Evolutionary conservation across 2,797 vertebrate species (phyloP).

Genomic region (Malurus leucopterus): DNA sequence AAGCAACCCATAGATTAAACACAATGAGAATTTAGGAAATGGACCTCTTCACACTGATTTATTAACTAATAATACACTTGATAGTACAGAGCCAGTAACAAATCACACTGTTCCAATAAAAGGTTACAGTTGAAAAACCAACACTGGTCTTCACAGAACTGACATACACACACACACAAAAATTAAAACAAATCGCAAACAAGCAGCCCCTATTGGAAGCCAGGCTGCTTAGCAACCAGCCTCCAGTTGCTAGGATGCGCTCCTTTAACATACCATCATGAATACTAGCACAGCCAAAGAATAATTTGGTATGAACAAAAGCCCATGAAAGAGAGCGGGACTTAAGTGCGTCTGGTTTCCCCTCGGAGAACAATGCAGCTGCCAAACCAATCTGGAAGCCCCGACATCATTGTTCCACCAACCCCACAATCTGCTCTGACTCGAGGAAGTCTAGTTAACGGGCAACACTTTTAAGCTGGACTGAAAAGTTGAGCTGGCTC

Average conservation of each 20-base stretch:
- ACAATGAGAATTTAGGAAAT: conserved; percentile 50
- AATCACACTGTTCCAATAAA: conserved; percentile 69
- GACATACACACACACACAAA: not conserved
- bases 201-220: conserved; percentile 75
- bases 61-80: conserved; percentile 70
- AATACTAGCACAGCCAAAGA: conserved; percentile 89
- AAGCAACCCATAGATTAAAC: conserved; percentile 34
- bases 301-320: conserved; percentile 91
- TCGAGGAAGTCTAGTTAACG: conserved; percentile 78
- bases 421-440: conserved; percentile 82
- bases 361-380: conserved; percentile 89
- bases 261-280: conserved; percentile 83
- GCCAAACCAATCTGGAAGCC: conserved; percentile 91
- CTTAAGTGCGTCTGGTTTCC: conserved; percentile 95
- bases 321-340: conserved; percentile 80
- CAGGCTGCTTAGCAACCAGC: conserved; percentile 80
- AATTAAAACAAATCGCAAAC: conserved; percentile 68
- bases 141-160: conserved; percentile 60
- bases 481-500: conserved; percentile 73
- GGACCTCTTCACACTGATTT: conserved; percentile 66
- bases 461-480: conserved; percentile 73
- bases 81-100: conserved; percentile 57
- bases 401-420: conserved; percentile 86
- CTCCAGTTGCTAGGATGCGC: conserved; percentile 83
- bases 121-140: conserved; percentile 70